Base-by-base conservation (phyloP, 2,113 vertebrate genomes). In the Strigops habroptila region DNA sequence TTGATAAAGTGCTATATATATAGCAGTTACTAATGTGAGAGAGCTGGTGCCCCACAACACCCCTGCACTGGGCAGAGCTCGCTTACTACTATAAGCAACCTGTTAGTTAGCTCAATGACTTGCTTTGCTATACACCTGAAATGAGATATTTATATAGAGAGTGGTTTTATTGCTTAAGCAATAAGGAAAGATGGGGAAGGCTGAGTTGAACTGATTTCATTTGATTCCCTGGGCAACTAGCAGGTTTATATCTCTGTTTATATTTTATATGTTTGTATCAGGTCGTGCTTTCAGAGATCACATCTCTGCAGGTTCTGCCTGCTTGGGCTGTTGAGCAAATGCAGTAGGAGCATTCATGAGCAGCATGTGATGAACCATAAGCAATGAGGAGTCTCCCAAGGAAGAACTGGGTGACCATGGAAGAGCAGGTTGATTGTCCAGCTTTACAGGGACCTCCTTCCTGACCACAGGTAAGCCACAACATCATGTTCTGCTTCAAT, bases 11-110 rank as follows among this genome's bases (percentile, higher is more conserved):
- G 14, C 59, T 6, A 4, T 5, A 24, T 4, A 39, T 68, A 46
- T 3, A 49, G 10, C 27, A 53, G 16, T 15, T 10, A 10, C 8
- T 1, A 18, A 18, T 18, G 7, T 0, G 2, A 39, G 37, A 21
- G 39, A 48, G 28, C 25, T 1, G 3, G 18, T 30, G 35, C 10
- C 51, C 16, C 39, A n/a, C 28, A n/a, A 12, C 31, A 27, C 5
- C 7, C 24, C 37, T 39, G 75, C 3, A 1, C 28, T 10, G 41
- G 41, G 43, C 84, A n/a, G 53, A 67, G 43, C 64, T 52, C 83
- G 60, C 22, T 17, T 17, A 2, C 25, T 43, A 15, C 75, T 64
- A 33, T 1, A 1, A 7, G 0, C 6, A 19, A 53, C 44, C 49
- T 13, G 11, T 43, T 18, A 80, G 13, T 48, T 23, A 86, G 33